Evolutionary conservation across 2,888 invertebrate species (phyloP).

Genomic region (Seladonia tumulorum): DNA sequence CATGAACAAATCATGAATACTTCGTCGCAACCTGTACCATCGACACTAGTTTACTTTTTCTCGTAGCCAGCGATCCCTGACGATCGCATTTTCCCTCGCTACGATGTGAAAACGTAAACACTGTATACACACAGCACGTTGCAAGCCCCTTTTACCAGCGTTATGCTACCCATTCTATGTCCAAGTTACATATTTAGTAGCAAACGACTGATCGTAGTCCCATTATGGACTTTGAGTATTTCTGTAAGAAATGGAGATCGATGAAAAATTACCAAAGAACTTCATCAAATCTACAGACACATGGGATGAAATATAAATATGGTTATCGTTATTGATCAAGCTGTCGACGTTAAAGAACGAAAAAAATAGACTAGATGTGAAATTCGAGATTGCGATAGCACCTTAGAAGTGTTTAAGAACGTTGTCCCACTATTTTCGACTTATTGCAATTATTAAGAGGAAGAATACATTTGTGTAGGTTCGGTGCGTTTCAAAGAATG

Average conservation of each 20-base stretch:
- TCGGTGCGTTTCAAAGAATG: too few species aligned
- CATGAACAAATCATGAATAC: slow-evolving; percentile 2
- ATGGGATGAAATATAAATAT: too few species aligned
- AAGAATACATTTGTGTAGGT: too few species aligned
- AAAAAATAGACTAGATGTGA: too few species aligned
- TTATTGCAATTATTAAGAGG: too few species aligned
- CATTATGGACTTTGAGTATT: background rate
- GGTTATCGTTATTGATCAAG: too few species aligned
- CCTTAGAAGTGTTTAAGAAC: too few species aligned
- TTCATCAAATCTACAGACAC: too few species aligned
- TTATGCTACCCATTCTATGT: background rate
- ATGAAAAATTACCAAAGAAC: background rate
- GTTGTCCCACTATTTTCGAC: too few species aligned
- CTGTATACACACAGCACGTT: background rate
- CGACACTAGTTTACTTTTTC: background rate
- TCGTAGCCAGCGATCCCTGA: background rate
- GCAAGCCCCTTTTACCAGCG: background rate
- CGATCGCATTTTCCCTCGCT: background rate
- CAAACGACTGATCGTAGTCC: background rate
- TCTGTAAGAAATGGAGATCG: background rate
- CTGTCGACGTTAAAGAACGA: too few species aligned
- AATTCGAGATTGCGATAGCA: too few species aligned
- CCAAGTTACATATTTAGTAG: background rate
- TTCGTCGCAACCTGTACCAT: background rate
- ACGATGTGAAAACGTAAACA: background rate